Evolutionary conservation across 2,888 invertebrate genomes (phyloP).

Genomic region (Serripes groenlandicus): DNA sequence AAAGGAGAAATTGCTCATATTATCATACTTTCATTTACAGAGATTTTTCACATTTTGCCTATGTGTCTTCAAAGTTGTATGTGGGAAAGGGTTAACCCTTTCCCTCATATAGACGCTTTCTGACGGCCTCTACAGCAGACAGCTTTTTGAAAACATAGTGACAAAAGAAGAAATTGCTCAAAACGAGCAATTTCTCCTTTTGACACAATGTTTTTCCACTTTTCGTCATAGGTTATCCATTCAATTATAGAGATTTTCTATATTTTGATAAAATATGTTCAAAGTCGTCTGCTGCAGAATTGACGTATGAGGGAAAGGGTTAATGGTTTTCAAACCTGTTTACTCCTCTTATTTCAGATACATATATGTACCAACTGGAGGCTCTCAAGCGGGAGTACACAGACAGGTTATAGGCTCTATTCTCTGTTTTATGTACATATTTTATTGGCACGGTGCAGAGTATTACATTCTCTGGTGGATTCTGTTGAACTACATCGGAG

Average conservation of each 20-base stretch:
- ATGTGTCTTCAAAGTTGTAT: no score
- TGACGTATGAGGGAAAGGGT: no score
- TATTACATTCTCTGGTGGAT: slow-evolving; percentile 94
- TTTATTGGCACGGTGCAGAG: slow-evolving; percentile 95
- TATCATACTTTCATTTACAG: no score
- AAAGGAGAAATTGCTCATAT: no score
- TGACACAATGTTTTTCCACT: not conserved
- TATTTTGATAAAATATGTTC: no score
- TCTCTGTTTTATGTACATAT: slow-evolving; percentile 93
- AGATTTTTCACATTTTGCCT: no score
- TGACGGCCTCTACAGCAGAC: no score
- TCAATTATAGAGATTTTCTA: no score
- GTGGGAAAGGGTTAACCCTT: no score
- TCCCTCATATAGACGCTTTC: no score
- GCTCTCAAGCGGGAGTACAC: slow-evolving; percentile 85
- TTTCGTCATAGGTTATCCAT: no score
- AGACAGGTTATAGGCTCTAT: slow-evolving; percentile 90
- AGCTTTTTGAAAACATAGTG: not conserved
- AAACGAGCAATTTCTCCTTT: not conserved
- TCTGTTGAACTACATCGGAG: slow-evolving; percentile 93
- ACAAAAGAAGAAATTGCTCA: not conserved
- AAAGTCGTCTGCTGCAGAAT: no score
- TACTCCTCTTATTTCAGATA: slow-evolving; percentile 89
- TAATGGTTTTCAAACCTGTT: not conserved
- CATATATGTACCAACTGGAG: slow-evolving; percentile 91